Percentiles rank a stretch among this genome's conserved stretches.
Evolutionary conservation across 2,113 vertebrate genomes (phyloP).

Genomic region (Mandrillus leucophaeus): DNA sequence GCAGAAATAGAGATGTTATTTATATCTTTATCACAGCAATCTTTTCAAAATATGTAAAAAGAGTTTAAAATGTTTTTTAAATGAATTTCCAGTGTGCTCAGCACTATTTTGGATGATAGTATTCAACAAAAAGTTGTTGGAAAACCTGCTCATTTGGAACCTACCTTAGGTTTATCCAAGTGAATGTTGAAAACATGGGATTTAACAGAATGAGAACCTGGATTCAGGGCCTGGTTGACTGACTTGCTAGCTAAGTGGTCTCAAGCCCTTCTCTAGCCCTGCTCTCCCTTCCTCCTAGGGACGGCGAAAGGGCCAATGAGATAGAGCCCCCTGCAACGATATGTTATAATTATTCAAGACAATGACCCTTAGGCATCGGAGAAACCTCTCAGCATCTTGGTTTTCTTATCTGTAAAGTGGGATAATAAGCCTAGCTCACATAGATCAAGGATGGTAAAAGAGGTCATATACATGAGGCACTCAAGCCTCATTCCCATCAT

Average conservation of each 20-base stretch:
- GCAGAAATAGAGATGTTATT: conserved; percentile 24
- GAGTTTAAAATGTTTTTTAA: neutral
- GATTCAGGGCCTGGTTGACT: neutral
- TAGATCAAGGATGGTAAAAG: neutral
- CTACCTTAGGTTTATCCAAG: neutral
- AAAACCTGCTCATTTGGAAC: neutral
- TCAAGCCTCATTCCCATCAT: neutral
- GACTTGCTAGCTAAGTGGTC: neutral
- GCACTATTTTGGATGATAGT: neutral
- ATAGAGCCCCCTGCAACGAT: neutral
- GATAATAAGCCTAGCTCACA: neutral
- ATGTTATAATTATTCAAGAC: neutral
- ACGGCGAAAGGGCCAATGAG: neutral
- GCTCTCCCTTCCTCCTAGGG: neutral
- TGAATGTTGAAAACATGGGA: neutral
- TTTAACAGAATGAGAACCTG: neutral
- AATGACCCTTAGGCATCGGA: neutral
- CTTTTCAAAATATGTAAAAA: conserved; percentile 38
- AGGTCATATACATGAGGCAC: neutral
- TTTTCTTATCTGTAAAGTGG: neutral
- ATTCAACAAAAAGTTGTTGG: conserved; percentile 17
- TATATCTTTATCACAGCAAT: conserved; percentile 6
- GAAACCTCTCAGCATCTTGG: neutral
- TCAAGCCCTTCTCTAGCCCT: neutral
- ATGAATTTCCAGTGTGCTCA: neutral